Conservation (phyloP, 2,888 invertebrate species). For the Ornithoptera alexandrae region DNA sequence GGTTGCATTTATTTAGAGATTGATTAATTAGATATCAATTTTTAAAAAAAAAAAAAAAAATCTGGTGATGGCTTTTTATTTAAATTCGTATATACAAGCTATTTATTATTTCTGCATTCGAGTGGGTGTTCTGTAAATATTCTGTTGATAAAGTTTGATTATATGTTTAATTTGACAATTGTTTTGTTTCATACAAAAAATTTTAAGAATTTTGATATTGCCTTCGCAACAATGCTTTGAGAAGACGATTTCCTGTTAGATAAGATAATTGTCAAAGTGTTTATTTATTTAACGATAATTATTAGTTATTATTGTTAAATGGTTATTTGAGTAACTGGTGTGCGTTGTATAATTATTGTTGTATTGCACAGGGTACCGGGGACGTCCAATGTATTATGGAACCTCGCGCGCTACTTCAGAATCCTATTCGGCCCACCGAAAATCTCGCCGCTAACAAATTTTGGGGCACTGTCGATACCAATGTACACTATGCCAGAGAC, state of each 20-base stretch:
- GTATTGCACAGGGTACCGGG: conserved; percentile 73
- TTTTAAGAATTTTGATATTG: neutral
- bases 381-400: conserved; percentile 79
- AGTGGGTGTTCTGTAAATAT: conserved; percentile 22
- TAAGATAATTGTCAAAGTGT: conserved; percentile 19
- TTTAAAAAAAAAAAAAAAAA: neutral
- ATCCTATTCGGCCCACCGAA: conserved; percentile 70
- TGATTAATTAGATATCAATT: conserved; percentile 32
- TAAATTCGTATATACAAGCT: neutral
- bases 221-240: neutral
- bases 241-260: neutral
- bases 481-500: conserved; percentile 67
- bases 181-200: conserved; percentile 14
- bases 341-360: conserved; percentile 37
- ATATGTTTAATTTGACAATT: conserved; percentile 12
- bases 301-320: neutral
- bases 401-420: conserved; percentile 77
- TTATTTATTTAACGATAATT: conserved; percentile 1
- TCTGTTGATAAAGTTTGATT: conserved; percentile 12
- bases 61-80: conserved; percentile 39
- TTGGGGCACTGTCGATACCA: conserved; percentile 68
- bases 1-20: conserved; percentile 47
- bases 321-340: conserved; percentile 4
- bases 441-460: conserved; percentile 59
- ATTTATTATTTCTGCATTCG: neutral